phyloP scores from a whole-genome alignment of 1,140 invertebrate species.

The Diorhabda carinulata region DNA sequence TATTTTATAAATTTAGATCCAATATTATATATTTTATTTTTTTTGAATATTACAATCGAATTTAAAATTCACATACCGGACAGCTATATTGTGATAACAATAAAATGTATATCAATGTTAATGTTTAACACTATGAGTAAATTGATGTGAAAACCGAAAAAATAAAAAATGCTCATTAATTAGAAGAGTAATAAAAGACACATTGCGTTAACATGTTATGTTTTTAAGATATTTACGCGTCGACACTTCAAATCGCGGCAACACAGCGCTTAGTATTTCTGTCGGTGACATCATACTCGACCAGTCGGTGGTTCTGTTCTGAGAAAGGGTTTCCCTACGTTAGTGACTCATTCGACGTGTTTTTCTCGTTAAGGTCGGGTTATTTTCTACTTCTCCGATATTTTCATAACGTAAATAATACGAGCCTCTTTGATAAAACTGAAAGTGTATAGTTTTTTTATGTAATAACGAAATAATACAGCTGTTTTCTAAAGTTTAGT shows the following conservation, averaged over 20 bases:
- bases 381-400: conserved; percentile 8
- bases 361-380: conserved; percentile 25
- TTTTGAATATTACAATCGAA: no score
- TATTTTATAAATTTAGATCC: no score
- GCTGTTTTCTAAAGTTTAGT: conserved; percentile 8
- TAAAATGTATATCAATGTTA: no score
- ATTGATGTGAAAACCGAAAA: no score
- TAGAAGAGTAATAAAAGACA: no score
- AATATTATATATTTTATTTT: no score
- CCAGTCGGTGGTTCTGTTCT: conserved; percentile 44
- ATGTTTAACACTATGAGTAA: no score
- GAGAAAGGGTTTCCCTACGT: conserved; percentile 42
- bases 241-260: background rate
- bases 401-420: conserved; percentile 11
- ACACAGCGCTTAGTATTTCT: conserved; percentile 10
- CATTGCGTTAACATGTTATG: no score
- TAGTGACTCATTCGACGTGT: conserved; percentile 38
- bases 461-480: background rate
- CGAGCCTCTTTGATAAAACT: conserved; percentile 12
- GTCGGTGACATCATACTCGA: conserved; percentile 41
- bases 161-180: no score
- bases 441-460: conserved; percentile 12
- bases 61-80: no score
- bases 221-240: no score
- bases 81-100: no score